Evolutionary conservation across 2,888 invertebrate species (phyloP).

Genomic region (Eupeodes luniger): DNA sequence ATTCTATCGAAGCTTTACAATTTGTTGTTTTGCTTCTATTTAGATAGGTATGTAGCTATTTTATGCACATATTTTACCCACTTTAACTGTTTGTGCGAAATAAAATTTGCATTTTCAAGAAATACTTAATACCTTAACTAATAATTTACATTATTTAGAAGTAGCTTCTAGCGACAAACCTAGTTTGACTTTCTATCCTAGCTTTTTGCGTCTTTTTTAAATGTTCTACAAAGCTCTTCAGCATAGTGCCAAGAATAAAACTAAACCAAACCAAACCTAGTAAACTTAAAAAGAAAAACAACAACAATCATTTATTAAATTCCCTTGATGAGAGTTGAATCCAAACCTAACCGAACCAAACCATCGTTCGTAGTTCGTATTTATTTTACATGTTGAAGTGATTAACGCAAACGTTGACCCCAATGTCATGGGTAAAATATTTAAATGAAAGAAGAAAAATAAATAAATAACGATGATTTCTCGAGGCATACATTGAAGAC

Average conservation of each 20-base stretch:
- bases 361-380: constrained; percentile 32
- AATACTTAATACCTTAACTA: background rate
- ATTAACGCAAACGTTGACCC: constrained; percentile 72
- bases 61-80: no score
- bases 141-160: constrained; percentile 29
- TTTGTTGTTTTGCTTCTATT: no score
- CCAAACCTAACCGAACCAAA: background rate
- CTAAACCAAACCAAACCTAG: constrained; percentile 27
- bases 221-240: background rate
- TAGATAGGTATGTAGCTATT: no score
- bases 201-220: background rate
- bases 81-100: background rate
- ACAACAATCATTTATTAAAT: constrained; percentile 10
- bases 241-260: constrained; percentile 6
- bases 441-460: background rate
- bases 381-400: constrained; percentile 47
- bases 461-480: constrained; percentile 30
- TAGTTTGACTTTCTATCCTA: constrained; percentile 50
- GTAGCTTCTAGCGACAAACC: background rate
- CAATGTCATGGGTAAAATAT: constrained; percentile 63
- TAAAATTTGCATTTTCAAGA: background rate
- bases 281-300: constrained; percentile 20
- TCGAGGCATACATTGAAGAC: constrained; percentile 6
- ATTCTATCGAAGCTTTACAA: no score
- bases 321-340: background rate